Evolutionary conservation across 1,140 invertebrate species (phyloP).

Genomic region (Theocolax elegans): DNA sequence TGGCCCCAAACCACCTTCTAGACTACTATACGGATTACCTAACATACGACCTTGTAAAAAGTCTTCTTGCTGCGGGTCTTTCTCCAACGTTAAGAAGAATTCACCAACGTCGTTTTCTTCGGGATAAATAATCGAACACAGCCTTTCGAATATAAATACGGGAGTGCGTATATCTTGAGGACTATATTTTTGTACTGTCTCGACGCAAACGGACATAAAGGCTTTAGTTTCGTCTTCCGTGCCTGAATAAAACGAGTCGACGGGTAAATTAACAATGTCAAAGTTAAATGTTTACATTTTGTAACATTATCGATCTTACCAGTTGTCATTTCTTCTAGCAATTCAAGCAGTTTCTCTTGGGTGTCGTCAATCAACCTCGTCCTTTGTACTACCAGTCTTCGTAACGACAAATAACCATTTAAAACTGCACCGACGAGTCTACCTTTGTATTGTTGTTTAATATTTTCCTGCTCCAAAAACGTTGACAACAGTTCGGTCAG

Average conservation of each 20-base stretch:
- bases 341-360: conserved; percentile 93
- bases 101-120: conserved; percentile 97
- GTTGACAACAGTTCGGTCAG: conserved; percentile 87
- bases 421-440: conserved; percentile 88
- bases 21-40: conserved; percentile 96
- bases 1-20: conserved; percentile 92
- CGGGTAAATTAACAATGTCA: too few relatives aligned
- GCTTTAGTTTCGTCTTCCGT: conserved; percentile 96
- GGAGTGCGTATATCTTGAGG: conserved; percentile 94
- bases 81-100: conserved; percentile 96
- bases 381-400: conserved; percentile 92
- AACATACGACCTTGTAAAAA: conserved; percentile 97
- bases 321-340: conserved; percentile 96
- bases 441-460: conserved; percentile 90
- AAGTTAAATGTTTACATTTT: too few relatives aligned
- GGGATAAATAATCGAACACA: conserved; percentile 97
- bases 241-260: conserved; percentile 71
- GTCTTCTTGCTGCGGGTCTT: conserved; percentile 98
- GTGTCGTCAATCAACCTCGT: conserved; percentile 96
- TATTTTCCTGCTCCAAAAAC: conserved; percentile 83
- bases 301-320: conserved; percentile 64
- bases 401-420: conserved; percentile 92
- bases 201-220: conserved; percentile 97
- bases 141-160: conserved; percentile 96
- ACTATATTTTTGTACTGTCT: conserved; percentile 94